These are phyloP conservation scores for Macrotus californicus DNA, from an alignment of 2,113 vertebrate species.

Conservation along the genomic window DNA sequence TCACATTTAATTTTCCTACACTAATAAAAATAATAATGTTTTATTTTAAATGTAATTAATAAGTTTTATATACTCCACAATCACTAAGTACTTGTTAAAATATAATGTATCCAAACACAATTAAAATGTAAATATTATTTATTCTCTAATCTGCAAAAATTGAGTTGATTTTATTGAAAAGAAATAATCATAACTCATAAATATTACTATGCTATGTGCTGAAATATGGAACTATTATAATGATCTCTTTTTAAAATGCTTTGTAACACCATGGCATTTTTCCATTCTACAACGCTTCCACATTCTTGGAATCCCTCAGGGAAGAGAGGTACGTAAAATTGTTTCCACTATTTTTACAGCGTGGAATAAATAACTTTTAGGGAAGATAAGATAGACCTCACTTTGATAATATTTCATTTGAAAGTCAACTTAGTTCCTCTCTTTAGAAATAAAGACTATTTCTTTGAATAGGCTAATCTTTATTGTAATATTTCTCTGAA, in stretches of 20 bases:
- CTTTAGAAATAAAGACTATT: conserved; percentile 22
- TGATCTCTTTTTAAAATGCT: conserved; percentile 65
- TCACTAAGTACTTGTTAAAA: not conserved
- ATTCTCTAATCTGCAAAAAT: not conserved
- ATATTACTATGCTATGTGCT: not conserved
- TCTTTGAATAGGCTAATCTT: not conserved
- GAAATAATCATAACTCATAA: not conserved
- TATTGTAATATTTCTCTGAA: not conserved
- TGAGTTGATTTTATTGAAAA: not conserved
- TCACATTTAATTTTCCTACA: not conserved
- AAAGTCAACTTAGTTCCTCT: conserved; percentile 30
- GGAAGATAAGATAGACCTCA: conserved; percentile 27
- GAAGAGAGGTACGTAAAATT: conserved; percentile 84
- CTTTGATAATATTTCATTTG: conserved; percentile 40
- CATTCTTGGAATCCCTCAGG: conserved; percentile 82
- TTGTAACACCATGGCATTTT: conserved; percentile 64
- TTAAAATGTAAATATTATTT: conserved; percentile 10
- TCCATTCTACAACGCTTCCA: conserved; percentile 76
- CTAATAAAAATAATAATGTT: conserved; percentile 4
- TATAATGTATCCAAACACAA: not conserved
- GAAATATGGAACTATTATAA: not conserved
- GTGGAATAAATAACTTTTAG: conserved; percentile 11
- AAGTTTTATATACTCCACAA: not conserved
- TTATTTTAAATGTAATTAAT: not conserved
- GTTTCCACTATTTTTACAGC: conserved; percentile 43